phyloP scores from a whole-genome alignment of 2,797 vertebrate species.

The Carapus acus region DNA sequence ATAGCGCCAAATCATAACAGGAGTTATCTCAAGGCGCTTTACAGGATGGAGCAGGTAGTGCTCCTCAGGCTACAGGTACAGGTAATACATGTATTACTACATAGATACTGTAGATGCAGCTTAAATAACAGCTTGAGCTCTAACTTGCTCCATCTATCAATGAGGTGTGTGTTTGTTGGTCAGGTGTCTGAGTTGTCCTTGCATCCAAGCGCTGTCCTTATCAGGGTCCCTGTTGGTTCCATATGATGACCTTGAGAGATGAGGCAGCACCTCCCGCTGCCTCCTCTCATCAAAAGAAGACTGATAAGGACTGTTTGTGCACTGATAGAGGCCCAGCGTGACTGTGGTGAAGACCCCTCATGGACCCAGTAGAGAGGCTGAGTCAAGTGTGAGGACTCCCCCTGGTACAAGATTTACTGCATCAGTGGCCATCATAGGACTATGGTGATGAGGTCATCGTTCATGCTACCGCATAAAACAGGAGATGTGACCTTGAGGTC shows the following conservation, averaged over 20 bases:
- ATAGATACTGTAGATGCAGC: no score
- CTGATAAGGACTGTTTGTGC: conserved; percentile 63
- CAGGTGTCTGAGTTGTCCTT: conserved; percentile 28
- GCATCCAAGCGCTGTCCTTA: conserved; percentile 53
- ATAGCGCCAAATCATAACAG: no score
- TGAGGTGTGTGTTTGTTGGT: conserved; percentile 25
- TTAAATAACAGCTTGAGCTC: no score
- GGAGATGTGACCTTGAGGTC: conserved; percentile 38
- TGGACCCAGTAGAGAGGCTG: conserved; percentile 15
- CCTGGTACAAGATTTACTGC: conserved; percentile 47
- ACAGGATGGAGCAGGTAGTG: no score
- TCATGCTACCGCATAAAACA: conserved; percentile 42
- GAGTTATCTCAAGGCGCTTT: no score
- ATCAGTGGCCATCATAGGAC: conserved; percentile 23
- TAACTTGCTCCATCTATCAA: no score
- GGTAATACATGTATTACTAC: no score
- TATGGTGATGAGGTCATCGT: conserved; percentile 6
- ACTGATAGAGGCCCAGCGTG: conserved; percentile 52
- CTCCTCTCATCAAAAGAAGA: conserved; percentile 63
- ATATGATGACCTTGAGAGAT: conserved; percentile 68
- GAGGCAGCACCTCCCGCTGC: conserved; percentile 33
- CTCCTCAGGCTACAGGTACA: no score
- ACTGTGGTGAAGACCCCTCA: conserved; percentile 19
- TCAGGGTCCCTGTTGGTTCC: conserved; percentile 52
- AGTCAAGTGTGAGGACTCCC: conserved; percentile 29